Evolutionary conservation across 1,140 invertebrate species (phyloP), one percentile per base, ranked within the genome.

Genomic region (Caerostris extrusa): DNA sequence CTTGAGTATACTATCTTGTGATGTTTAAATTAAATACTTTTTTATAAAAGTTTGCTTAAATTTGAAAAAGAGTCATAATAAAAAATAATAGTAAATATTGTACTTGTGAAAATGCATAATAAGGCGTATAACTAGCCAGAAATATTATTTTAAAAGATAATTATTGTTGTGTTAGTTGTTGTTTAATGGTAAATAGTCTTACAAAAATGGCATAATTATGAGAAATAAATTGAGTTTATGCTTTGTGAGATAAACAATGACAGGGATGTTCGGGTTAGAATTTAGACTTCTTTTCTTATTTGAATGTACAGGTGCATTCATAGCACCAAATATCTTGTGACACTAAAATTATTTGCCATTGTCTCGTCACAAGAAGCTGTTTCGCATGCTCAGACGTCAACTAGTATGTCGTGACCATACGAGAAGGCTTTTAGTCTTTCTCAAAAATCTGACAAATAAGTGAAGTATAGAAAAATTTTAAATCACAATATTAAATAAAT

Each of bases 331-430:
- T 19, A 7, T 34, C 10, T 77, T 53, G 6, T 77, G 34, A 7
- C 69, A 8, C 69, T 77, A 77, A 77, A 71, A 77, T 77, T 77
- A 77, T 77, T 77, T 77, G 34, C 69, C 50, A 77, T 77, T 77
- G 69, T 77, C 50, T 77, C 69, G 50, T 14, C 69, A 77, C 69
- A 12, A 77, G 34, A 8, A 34, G 69, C 69, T 77, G 50, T 77
- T 34, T 77, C 10, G 19, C 69, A 77, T 77, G 50, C 50, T 34
- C 7, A 77, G 19, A 77, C 19, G 69, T 34, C 34, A 53, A 12
- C 19, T 10, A 50, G 12, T 77, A 17, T 34, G 34, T 77, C 34
- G 34, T 50, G 19, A 77, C 10, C 50, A 34, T 50, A 77, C 2
- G 69, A 10, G 34, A 77, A 12, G 50, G 34, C 69, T 12, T 77